phyloP scores from a whole-genome alignment of 35 echinoderm and acorn worm species.

The Ophioderma brevispina region DNA sequence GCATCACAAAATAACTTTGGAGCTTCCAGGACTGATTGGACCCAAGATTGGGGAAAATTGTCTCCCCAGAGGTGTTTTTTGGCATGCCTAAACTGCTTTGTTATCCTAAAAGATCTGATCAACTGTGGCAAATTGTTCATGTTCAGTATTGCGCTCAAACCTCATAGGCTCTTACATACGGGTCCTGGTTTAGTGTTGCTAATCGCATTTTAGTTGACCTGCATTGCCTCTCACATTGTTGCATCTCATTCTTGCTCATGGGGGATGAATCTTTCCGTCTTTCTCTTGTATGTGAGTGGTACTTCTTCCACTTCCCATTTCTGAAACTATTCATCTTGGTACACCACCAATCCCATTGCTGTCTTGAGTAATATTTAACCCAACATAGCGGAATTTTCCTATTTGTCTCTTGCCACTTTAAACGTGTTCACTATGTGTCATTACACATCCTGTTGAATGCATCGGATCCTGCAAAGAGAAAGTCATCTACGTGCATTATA shows the following conservation, averaged over 20 bases:
- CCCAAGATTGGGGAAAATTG: background rate
- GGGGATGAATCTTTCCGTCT: conserved; percentile 24
- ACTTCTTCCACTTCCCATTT: conserved; percentile 43
- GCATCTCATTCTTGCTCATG: conserved; percentile 29
- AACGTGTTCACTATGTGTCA: background rate
- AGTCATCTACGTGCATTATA: conserved; percentile 13
- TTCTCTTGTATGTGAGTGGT: background rate
- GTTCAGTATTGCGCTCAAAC: conserved; percentile 48
- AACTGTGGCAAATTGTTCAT: conserved; percentile 21
- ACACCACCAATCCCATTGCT: background rate
- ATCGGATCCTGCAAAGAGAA: conserved; percentile 44
- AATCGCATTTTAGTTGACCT: conserved; percentile 34
- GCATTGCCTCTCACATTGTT: conserved; percentile 24
- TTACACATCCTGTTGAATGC: conserved; percentile 32
- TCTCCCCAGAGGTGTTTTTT: background rate
- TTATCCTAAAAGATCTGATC: conserved; percentile 41
- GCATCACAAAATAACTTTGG: conserved; percentile 13
- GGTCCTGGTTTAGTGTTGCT: conserved; percentile 49
- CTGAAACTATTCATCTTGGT: conserved; percentile 26
- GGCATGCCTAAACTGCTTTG: conserved; percentile 18
- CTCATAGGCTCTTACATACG: conserved; percentile 52
- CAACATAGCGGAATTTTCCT: background rate
- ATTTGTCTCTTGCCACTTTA: background rate
- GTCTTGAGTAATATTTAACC: conserved; percentile 20
- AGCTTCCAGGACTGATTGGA: conserved; percentile 25